Evolutionary conservation across 2,797 vertebrate species (phyloP).

Genomic region (Acestrorhynchus altus): DNA sequence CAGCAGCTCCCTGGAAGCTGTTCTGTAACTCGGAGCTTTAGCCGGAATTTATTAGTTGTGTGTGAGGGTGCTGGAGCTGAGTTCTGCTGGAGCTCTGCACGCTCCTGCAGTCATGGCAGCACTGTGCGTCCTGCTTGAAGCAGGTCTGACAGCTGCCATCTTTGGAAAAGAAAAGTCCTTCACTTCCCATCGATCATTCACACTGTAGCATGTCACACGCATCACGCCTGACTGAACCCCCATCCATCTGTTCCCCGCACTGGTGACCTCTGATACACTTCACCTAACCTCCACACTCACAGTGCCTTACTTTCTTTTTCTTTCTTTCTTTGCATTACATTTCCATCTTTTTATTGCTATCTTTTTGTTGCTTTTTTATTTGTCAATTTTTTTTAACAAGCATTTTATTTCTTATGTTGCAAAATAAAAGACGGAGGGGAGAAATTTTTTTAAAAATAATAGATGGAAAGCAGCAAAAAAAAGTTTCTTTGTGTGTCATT

Average conservation of each 20-base stretch:
- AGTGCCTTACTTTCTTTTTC: background rate
- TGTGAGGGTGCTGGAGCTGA: constrained; percentile 20
- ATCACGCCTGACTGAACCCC: constrained; percentile 15
- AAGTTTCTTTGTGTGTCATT: background rate
- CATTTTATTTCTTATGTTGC: background rate
- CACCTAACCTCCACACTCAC: background rate
- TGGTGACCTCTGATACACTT: constrained; percentile 29
- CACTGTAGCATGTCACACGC: constrained; percentile 15
- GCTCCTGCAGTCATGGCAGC: constrained; percentile 17
- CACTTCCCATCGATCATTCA: constrained; percentile 41
- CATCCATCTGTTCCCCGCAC: background rate
- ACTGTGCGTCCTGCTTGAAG: constrained; percentile 26
- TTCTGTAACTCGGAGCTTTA: constrained; percentile 1
- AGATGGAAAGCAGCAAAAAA: too few relatives aligned
- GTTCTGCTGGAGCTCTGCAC: constrained; percentile 26
- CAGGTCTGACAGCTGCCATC: constrained; percentile 42
- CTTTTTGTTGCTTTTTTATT: background rate
- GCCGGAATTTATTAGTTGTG: constrained; percentile 21
- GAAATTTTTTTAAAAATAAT: too few relatives aligned
- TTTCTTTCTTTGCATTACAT: background rate
- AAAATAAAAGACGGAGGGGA: too few relatives aligned
- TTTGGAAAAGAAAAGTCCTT: constrained; percentile 18
- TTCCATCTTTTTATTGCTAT: constrained; percentile 9
- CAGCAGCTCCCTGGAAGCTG: constrained; percentile 37
- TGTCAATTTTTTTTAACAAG: too few relatives aligned